Base-by-base conservation (phyloP, 2,797 vertebrate genomes). In the Micromesistius poutassou region DNA sequence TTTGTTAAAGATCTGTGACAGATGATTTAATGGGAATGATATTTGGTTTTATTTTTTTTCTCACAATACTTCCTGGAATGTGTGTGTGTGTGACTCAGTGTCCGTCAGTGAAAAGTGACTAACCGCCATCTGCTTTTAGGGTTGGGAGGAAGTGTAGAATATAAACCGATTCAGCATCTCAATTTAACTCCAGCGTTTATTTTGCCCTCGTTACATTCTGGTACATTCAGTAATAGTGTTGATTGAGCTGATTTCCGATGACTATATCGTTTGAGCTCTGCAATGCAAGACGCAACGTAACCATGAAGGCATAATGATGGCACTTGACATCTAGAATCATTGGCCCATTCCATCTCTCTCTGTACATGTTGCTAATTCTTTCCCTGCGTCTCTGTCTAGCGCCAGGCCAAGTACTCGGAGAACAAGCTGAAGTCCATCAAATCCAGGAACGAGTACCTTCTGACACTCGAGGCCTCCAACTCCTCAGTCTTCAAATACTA, bases 401-500 rank as follows among this genome's bases (percentile, higher is more conserved):
- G 98, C 84, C 97, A 98, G 93, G 97, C 98, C 86, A 99, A 99
- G 90, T 99, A 99, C 84, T 99, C 97, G 0, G 98, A 99, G 91
- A 99, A 99, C 94, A 99, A 99, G 92, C 94, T 99, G 91, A 99
- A 99, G 90, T 99, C 97, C 3, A 97, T 99, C 94, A 99, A 99
- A 94, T 96, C 98, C 0, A 94, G 98, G 74, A 99, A 99, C 75
- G 98, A 99, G 83, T 99, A 99, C 91, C 94, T 99, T 74, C 95
- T 99, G 88, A 99, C 97, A 16, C 95, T 99, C 77, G 98, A 99
- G 93, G 98, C 98, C 30, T 95, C 97, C 68, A 99, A 99, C 85
- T 95, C 97, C 77, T 98, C 98, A 0, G 96, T 98, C 80, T 99
- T 98, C 95, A 99, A 99, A 91, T 99, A 99, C 90, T 99, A 99